Conservation (phyloP, 2,888 invertebrate species). For the Rhodophaea formosa region DNA sequence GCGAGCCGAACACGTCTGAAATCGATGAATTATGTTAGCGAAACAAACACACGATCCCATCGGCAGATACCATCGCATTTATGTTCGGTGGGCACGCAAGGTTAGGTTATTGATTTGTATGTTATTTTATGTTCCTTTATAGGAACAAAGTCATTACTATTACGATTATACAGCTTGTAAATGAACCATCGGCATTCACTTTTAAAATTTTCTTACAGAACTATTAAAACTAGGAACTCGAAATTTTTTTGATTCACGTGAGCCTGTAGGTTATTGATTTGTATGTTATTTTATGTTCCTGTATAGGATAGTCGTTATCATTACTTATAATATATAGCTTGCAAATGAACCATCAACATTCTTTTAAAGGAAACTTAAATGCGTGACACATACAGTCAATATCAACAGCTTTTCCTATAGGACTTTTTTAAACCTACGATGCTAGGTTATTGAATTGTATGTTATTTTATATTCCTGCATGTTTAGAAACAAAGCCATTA, state of each 20-base stretch:
- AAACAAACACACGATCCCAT: neutral
- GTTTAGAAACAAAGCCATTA: neutral
- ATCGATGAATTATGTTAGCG: slow-evolving; percentile 3
- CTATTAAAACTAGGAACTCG: no score
- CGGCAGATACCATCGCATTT: neutral
- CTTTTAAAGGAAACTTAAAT: no score
- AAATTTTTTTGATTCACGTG: no score
- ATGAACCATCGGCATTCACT: no score
- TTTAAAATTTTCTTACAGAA: no score
- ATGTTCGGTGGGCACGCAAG: slow-evolving; percentile 2
- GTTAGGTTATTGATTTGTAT: slow-evolving; percentile 6
- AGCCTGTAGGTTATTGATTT: slow-evolving; percentile 10
- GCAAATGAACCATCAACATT: no score
- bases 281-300: slow-evolving; percentile 1
- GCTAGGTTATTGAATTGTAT: slow-evolving; percentile 6
- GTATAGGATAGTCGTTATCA: no score
- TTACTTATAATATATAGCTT: neutral
- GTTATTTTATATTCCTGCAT: slow-evolving; percentile 4
- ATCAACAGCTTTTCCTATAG: no score
- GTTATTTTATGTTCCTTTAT: neutral
- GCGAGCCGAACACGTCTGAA: neutral
- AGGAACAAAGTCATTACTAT: no score
- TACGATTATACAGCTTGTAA: neutral
- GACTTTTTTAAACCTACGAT: no score
- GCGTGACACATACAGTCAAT: no score